Conservation (phyloP, 2,888 invertebrate genomes). For the Dasysyrphus tricinctus region DNA sequence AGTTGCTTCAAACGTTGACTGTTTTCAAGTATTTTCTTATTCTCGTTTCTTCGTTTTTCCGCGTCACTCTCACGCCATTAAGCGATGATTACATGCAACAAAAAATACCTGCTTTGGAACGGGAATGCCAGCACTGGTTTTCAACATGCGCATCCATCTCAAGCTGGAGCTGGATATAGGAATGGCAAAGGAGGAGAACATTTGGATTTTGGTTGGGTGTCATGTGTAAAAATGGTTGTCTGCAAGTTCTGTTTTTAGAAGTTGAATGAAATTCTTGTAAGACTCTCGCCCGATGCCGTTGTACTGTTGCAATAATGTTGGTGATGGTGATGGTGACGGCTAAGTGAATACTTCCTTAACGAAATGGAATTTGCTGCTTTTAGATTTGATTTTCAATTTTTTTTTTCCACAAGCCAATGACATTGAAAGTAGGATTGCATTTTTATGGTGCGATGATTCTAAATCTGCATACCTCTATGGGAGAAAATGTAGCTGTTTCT, state of each 20-base stretch:
- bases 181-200: conserved; percentile 33
- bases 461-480: neutral
- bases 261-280: conserved; percentile 66
- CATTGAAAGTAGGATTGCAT: conserved; percentile 63
- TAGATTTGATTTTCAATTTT: conserved; percentile 39
- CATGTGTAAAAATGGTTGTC: conserved; percentile 57
- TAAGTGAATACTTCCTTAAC: conserved; percentile 64
- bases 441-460: conserved; percentile 15
- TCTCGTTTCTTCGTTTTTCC: conserved; percentile 26
- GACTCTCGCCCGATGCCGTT: neutral
- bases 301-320: conserved; percentile 15
- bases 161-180: conserved; percentile 13
- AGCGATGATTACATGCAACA: conserved; percentile 46
- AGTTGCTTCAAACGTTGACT: conserved; percentile 22
- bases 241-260: conserved; percentile 70
- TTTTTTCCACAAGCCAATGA: conserved; percentile 39
- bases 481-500: neutral
- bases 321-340: conserved; percentile 31
- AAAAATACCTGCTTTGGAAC: conserved; percentile 61
- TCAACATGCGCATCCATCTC: conserved; percentile 37
- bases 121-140: conserved; percentile 67
- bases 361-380: conserved; percentile 57
- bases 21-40: conserved; percentile 48
- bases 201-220: conserved; percentile 54
- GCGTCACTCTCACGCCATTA: conserved; percentile 68